Base-by-base conservation (phyloP, 1,140 invertebrate species). In the Parapsyche elsis region DNA sequence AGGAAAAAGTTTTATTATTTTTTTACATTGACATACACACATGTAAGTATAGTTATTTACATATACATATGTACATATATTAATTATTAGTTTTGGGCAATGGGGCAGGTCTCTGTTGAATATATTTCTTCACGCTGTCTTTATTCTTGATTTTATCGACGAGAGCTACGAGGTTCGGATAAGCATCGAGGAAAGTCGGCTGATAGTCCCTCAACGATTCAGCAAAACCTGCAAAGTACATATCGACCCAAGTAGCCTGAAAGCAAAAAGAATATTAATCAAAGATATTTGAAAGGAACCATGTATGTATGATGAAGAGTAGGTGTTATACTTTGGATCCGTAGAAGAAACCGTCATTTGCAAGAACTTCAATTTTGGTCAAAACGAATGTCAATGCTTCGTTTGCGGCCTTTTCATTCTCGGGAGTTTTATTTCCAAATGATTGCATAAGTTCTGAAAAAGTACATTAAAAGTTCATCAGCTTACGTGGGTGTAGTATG, bases 171-270 rank as follows among this genome's bases (percentile, higher is more conserved):
- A 93, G 81, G 79, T 90, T 90, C 7, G 90, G 89, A 81, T 91
- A 91, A 4, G 91, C 90, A 23, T 90, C 90, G 49, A 92, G 84
- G 12, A 67, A 16, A 76, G 73, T 89, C 0, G 85, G 86, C 75
- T 89, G 88, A 4, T 88, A 84, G 89, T 92, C 90, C 81, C 90
- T 90, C 78, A 94, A 76, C 81, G 92, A 91, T 81, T 93, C 91
- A 71, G 92, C 85, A 59, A 92, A 84, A 71, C 86, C 90, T 23
- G 92, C 90, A 80, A 94, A 92, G 83, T 88, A 87, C 2, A 94
- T 81, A 85, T 94, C 93, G 26, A 91, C 92, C 92, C 92, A 93
- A 5, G 91, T 90, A 0, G 93, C 84, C 91, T 92, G 84, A 76
- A 85, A 79, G 76, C 61, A 83, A 78, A 82, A 78, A n/a, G 10